Conservation (phyloP, 2,888 invertebrate species). For the Galeruca laticollis region DNA sequence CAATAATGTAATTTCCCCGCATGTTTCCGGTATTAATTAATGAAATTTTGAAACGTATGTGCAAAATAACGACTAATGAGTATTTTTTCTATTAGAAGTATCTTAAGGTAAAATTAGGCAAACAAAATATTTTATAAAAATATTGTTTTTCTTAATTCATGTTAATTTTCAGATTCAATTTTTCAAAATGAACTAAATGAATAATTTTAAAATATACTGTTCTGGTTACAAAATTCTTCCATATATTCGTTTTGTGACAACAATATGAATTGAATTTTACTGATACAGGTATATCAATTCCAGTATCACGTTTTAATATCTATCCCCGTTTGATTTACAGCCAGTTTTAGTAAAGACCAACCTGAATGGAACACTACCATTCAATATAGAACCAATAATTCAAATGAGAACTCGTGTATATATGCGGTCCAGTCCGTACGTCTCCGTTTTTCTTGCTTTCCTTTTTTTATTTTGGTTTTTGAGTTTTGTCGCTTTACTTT, state of each 20-base stretch:
- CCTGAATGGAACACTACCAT: constrained; percentile 48
- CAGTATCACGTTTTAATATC: constrained; percentile 46
- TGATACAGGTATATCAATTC: constrained; percentile 37
- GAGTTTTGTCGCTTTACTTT: constrained; percentile 34
- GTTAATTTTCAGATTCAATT: too few relatives aligned
- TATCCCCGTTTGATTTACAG: constrained; percentile 43
- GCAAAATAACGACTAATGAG: too few relatives aligned
- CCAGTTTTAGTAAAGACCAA: constrained; percentile 38
- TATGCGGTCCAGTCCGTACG: constrained; percentile 17
- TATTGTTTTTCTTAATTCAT: too few relatives aligned
- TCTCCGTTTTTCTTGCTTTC: constrained; percentile 13
- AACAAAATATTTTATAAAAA: too few relatives aligned
- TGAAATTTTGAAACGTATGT: too few relatives aligned
- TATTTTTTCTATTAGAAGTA: too few relatives aligned
- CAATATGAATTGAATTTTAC: constrained; percentile 47
- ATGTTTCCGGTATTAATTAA: too few relatives aligned
- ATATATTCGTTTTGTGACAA: constrained; percentile 42
- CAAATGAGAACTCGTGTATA: constrained; percentile 38
- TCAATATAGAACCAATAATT: constrained; percentile 52
- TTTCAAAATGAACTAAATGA: too few relatives aligned
- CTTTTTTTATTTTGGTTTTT: constrained; percentile 25
- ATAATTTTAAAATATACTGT: background rate
- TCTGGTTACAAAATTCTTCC: constrained; percentile 5
- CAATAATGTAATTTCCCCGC: too few relatives aligned
- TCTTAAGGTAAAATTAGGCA: too few relatives aligned